Conservation (phyloP, 2,113 vertebrate species). For the Mohoua ochrocephala region DNA sequence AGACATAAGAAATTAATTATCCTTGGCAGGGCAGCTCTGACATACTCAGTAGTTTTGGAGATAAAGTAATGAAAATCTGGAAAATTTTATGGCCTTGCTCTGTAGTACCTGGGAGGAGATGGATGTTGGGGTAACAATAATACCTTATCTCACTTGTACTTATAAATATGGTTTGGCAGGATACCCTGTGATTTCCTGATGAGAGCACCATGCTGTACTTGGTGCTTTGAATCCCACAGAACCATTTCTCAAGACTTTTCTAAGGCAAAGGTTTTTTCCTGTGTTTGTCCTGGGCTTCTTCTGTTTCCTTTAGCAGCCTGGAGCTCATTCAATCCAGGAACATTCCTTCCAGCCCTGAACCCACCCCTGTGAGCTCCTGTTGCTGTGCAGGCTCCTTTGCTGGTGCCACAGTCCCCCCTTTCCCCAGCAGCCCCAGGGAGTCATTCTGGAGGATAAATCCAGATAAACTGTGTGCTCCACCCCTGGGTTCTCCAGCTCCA, state of each 20-base stretch:
- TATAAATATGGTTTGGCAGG: background rate
- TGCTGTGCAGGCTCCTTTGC: background rate
- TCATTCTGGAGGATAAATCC: accelerated
- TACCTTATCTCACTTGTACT: background rate
- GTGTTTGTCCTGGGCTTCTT: background rate
- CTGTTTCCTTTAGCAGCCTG: background rate
- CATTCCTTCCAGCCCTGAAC: background rate
- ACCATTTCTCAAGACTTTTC: background rate
- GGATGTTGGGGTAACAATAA: background rate
- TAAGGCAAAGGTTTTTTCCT: background rate
- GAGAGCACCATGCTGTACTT: background rate
- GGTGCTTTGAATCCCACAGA: background rate
- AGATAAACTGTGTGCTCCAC: background rate
- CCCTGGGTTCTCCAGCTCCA: background rate
- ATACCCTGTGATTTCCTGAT: background rate
- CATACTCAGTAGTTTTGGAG: background rate
- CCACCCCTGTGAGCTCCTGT: accelerated
- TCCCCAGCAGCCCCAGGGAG: background rate
- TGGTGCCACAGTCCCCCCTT: background rate
- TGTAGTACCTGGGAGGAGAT: background rate
- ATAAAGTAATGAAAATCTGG: background rate
- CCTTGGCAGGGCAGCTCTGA: background rate
- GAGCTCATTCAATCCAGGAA: background rate
- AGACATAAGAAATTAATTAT: background rate
- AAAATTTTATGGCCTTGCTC: background rate